Conservation (phyloP, 2,797 vertebrate species). For the Emydoidea blandingii region DNA sequence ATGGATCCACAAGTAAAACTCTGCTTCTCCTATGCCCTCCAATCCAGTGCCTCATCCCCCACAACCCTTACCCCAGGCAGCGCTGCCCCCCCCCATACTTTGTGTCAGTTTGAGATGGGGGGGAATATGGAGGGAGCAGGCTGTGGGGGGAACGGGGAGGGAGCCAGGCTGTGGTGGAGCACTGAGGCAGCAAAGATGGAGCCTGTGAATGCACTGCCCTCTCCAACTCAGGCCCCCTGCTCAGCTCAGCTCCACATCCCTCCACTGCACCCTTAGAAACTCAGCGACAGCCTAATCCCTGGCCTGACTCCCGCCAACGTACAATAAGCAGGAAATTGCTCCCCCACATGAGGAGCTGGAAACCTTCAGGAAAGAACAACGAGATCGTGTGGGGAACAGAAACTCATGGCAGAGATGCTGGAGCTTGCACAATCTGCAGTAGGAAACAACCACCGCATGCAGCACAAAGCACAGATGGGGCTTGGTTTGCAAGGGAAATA, state of each 20-base stretch:
- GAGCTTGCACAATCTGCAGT: background rate
- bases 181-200: background rate
- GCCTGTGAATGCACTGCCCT: background rate
- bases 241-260: too few species aligned
- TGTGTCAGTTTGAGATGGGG: background rate
- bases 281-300: background rate
- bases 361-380: background rate
- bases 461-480: background rate
- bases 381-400: background rate
- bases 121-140: background rate
- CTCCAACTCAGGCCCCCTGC: background rate
- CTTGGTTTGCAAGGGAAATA: background rate
- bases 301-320: background rate
- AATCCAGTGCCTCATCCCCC: background rate
- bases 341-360: background rate
- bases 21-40: accelerated
- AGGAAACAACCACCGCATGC: background rate
- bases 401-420: background rate
- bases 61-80: background rate
- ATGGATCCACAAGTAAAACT: background rate
- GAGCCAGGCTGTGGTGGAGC: background rate
- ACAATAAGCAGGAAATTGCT: background rate
- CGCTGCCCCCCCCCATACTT: too few species aligned
- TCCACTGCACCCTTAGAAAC: background rate
- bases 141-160: background rate